Evolutionary conservation across 2,113 vertebrate genomes (phyloP).

Genomic region (Xenotilapia caudafasciata): DNA sequence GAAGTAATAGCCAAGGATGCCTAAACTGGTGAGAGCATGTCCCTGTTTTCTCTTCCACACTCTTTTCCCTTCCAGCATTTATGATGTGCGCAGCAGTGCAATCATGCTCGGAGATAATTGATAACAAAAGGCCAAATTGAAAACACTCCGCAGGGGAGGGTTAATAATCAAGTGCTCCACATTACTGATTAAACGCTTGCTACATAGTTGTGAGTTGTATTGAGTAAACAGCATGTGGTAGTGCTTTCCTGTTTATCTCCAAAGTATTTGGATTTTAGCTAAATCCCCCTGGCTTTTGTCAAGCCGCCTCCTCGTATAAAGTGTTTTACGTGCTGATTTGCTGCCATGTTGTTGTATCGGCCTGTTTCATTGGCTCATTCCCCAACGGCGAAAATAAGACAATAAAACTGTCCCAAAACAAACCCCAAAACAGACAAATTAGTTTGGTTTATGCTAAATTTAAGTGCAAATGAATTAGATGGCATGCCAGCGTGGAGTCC

Average conservation of each 20-base stretch:
- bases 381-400: neutral
- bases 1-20: neutral
- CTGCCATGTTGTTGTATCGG: constrained; percentile 17
- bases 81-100: constrained; percentile 31
- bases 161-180: constrained; percentile 51
- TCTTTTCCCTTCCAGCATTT: neutral
- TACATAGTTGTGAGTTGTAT: constrained; percentile 32
- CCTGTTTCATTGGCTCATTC: constrained; percentile 4
- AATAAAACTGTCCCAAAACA: constrained; percentile 52
- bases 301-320: constrained; percentile 26
- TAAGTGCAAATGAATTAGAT: constrained; percentile 80
- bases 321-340: constrained; percentile 25
- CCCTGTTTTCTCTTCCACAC: neutral
- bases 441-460: constrained; percentile 67
- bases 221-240: constrained; percentile 49
- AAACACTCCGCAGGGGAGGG: constrained; percentile 45
- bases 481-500: constrained; percentile 71
- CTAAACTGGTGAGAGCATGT: neutral
- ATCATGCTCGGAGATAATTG: constrained; percentile 45
- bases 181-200: constrained; percentile 51
- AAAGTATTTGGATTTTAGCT: constrained; percentile 37
- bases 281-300: constrained; percentile 48
- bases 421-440: constrained; percentile 60
- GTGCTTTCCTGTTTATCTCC: constrained; percentile 44
- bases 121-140: constrained; percentile 59